Base-by-base conservation (phyloP, 2,797 vertebrate species). In the Spondyliosoma cantharus region DNA sequence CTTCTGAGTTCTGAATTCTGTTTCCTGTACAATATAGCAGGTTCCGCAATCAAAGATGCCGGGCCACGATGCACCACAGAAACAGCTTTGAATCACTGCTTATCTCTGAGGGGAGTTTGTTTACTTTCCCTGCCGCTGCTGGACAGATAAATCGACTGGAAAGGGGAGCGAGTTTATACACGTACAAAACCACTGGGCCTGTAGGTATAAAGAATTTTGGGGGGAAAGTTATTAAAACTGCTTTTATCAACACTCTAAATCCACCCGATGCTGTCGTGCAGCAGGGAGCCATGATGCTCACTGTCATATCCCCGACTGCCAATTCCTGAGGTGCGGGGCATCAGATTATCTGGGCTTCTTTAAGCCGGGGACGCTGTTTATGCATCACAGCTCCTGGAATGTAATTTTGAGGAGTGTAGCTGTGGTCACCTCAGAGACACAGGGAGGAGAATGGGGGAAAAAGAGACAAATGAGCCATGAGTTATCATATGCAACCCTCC, bases 181-280 rank as follows among this genome's bases (percentile, higher is more conserved):
- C 71, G 63, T 37, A 84, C 73, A 83, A 85, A 86, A 75, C 63
- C 0, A 4, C 32, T 6, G 37, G 57, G 78, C 37, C 62, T 76
- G 61, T 87, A 56, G 84, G 71, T 76, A 37, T 37, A 77, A 69
- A 78, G 79, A 81, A 78, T 86, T 89, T 87, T 25, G 64, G 64
- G 59, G 29, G 62, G 76, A 72, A 88, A 85, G 85, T 87, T 90
- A 89, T 87, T 87, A 91, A 91, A 93, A 92, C 77, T 54, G 73
- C 79, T 87, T 91, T 90, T 92, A 91, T 93, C 90, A 86, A 67
- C 75, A 45, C 68, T 84, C 27, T 68, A 80, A 91, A 93, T 92
- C 87, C 79, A 63, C 20, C 71, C 58, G 17, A 60, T 78, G 71
- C 63, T 71, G 78, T 82, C 87, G 86, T 87, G 87, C 75, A 82